Percentiles rank a stretch among this genome's conserved stretches.
Conservation (phyloP, 1,140 invertebrate genomes). For the Nilaparvata lugens region DNA sequence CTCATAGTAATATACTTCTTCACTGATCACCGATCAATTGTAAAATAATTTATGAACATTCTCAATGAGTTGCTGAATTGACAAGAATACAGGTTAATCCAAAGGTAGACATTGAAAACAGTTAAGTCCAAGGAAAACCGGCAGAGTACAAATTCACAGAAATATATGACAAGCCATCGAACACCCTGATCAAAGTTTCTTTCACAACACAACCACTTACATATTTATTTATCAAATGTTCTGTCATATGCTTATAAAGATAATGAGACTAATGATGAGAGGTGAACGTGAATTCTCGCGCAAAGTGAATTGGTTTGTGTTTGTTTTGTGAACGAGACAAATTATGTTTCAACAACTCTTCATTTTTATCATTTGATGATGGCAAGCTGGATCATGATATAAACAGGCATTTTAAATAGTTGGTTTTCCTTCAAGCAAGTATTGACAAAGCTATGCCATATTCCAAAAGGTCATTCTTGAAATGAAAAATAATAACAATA, state of each 20-base stretch:
- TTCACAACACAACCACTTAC: conserved; percentile 17
- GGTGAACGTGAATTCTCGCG: conserved; percentile 13
- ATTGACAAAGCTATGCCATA: conserved; percentile 18
- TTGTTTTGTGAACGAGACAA: conserved; percentile 1
- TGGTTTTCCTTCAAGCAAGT: conserved; percentile 12
- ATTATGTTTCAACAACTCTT: not conserved
- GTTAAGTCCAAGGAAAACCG: conserved; percentile 13
- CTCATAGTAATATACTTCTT: not conserved
- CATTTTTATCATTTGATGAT: not conserved
- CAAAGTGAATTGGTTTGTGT: conserved; percentile 18
- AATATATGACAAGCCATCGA: conserved; percentile 16
- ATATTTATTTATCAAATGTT: conserved; percentile 7
- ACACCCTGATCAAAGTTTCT: conserved; percentile 14
- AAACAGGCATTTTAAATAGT: not conserved
- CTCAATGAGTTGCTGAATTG: not conserved
- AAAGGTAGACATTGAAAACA: not conserved
- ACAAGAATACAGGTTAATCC: not conserved
- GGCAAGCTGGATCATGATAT: conserved; percentile 11
- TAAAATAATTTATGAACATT: not conserved
- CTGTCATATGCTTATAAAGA: conserved; percentile 1
- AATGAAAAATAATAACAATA: not conserved
- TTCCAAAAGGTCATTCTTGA: not conserved
- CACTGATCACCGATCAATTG: conserved; percentile 6
- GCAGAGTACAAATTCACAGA: conserved; percentile 18
- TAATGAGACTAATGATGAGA: conserved; percentile 2